These are phyloP conservation scores for Dichetophora obliterata DNA, from an alignment of 2,888 invertebrate genomes.

Conservation along the genomic window DNA sequence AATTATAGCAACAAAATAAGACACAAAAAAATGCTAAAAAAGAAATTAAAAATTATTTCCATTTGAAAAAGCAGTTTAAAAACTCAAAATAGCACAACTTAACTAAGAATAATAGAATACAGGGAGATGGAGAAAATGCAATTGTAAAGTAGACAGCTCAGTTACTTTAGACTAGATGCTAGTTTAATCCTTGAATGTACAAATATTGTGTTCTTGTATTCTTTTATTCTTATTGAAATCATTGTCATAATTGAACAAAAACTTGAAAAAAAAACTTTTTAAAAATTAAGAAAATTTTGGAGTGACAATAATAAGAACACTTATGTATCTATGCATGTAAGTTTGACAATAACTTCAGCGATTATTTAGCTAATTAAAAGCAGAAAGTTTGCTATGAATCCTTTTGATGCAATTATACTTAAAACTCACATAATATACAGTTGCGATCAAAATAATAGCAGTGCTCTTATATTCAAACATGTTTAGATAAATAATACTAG, in stretches of 20 bases:
- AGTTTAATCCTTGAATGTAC: too few relatives aligned
- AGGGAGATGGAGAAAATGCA: background rate
- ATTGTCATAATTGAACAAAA: background rate
- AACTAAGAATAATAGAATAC: background rate
- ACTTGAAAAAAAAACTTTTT: slow-evolving; percentile 46
- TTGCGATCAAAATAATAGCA: too few relatives aligned
- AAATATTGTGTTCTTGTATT: too few relatives aligned
- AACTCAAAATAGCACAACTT: background rate
- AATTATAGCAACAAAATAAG: background rate
- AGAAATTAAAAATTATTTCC: background rate
- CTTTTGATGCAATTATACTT: slow-evolving; percentile 20
- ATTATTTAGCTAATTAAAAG: slow-evolving; percentile 15
- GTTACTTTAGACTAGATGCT: background rate
- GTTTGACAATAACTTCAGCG: slow-evolving; percentile 35
- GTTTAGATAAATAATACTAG: too few relatives aligned
- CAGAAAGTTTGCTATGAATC: background rate
- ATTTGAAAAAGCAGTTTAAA: background rate
- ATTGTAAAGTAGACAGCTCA: background rate
- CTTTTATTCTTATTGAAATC: background rate
- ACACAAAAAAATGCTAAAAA: background rate
- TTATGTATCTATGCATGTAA: background rate
- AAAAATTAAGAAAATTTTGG: slow-evolving; percentile 52
- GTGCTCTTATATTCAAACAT: too few relatives aligned
- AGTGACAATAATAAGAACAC: background rate
- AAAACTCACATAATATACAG: slow-evolving; percentile 36